Percentiles rank a stretch among this genome's conserved stretches.
Conservation (phyloP, 2,797 vertebrate species). For the Chelonia mydas region DNA sequence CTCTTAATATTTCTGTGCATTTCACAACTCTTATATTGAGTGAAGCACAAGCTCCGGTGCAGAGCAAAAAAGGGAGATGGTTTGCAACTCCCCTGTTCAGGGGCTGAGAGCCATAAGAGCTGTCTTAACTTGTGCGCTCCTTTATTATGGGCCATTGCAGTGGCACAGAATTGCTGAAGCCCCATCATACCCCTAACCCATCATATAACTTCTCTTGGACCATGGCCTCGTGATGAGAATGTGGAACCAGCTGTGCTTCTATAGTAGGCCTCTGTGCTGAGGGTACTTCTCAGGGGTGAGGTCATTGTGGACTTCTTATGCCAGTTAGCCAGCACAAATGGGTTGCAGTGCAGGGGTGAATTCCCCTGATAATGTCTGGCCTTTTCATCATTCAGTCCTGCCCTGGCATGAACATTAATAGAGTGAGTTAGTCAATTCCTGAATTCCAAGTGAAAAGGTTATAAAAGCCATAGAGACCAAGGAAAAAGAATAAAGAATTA, state of each 20-base stretch:
- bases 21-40: background rate
- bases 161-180: background rate
- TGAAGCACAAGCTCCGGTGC: background rate
- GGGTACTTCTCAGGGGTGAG: background rate
- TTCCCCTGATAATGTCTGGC: background rate
- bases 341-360: fast-evolving
- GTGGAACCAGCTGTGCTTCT: background rate
- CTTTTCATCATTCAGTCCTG: background rate
- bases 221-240: background rate
- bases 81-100: background rate
- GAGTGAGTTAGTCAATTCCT: background rate
- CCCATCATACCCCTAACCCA: background rate
- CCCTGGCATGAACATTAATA: background rate
- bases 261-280: background rate
- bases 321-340: background rate
- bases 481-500: background rate
- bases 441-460: slow-evolving; percentile 35
- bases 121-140: background rate
- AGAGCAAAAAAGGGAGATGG: background rate
- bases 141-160: background rate
- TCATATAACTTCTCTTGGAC: background rate
- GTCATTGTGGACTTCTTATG: background rate
- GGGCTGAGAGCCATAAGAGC: background rate
- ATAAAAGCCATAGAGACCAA: slow-evolving; percentile 1
- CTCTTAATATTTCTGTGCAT: background rate